These are phyloP conservation scores for Columba livia DNA, from an alignment of 2,113 vertebrate species.

Conservation along the genomic window DNA sequence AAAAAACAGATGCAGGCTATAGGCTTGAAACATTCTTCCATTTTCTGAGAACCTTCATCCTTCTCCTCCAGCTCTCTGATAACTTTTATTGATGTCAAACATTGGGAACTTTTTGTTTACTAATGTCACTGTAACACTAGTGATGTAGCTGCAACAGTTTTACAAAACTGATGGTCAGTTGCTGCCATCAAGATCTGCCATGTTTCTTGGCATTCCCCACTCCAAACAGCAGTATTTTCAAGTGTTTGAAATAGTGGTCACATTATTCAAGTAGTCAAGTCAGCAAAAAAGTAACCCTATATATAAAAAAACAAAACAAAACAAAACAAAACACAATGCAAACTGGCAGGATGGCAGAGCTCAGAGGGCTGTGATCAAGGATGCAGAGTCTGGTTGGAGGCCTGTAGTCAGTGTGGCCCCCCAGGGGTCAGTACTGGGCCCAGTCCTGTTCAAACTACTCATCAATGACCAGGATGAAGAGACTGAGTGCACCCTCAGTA, in stretches of 20 bases:
- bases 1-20: background rate
- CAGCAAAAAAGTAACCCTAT: background rate
- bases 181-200: background rate
- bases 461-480: too few species aligned
- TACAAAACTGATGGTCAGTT: background rate
- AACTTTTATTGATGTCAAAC: background rate
- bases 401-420: too few species aligned
- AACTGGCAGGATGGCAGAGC: too few species aligned
- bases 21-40: background rate
- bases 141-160: background rate
- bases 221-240: background rate
- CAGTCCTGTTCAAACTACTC: too few species aligned
- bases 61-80: background rate
- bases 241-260: background rate
- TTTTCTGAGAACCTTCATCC: background rate
- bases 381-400: too few species aligned
- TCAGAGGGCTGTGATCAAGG: too few species aligned
- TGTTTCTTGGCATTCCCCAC: background rate
- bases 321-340: background rate
- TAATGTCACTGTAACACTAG: background rate
- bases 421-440: too few species aligned
- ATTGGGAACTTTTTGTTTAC: constrained; percentile 35
- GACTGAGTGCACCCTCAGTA: too few species aligned
- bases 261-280: background rate
- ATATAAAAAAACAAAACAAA: background rate